phyloP scores from a whole-genome alignment of 2,888 invertebrate genomes.

The Bimastos eiseni region DNA sequence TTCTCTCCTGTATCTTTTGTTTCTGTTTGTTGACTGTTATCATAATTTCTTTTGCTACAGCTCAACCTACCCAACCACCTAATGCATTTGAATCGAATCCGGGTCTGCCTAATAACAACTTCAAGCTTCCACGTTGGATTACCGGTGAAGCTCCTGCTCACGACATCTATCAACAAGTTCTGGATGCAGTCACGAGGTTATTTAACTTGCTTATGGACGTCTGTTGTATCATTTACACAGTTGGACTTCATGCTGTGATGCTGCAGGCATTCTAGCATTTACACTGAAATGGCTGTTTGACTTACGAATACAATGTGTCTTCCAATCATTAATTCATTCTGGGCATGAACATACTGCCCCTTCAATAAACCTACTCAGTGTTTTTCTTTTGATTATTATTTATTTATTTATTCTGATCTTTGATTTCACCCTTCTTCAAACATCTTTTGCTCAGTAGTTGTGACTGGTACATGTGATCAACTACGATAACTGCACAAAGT shows the following conservation, averaged over 20 bases:
- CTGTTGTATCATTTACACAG: neutral
- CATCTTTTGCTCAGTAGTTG: no score
- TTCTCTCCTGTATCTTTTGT: no score
- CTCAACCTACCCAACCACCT: constrained; percentile 7
- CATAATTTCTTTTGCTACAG: neutral
- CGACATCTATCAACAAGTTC: constrained; percentile 55
- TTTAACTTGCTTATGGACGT: constrained; percentile 36
- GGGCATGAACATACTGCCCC: no score
- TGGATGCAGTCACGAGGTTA: constrained; percentile 54
- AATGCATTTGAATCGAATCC: neutral
- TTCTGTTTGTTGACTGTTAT: neutral
- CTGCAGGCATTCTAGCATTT: neutral
- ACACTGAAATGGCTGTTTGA: neutral
- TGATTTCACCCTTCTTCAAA: no score
- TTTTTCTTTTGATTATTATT: no score
- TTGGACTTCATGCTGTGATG: neutral
- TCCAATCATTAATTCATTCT: no score
- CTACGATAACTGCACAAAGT: no score
- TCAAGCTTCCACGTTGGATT: constrained; percentile 42
- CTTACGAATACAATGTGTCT: neutral
- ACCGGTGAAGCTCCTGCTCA: constrained; percentile 51
- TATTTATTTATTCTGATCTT: no score
- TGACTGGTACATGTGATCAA: no score
- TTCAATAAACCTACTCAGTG: no score
- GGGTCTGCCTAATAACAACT: neutral